A percentile compares a stretch with the other conserved stretches of the same genome.
These are phyloP conservation scores for Germaria angustata DNA, from an alignment of 2,888 invertebrate species.

Conservation along the genomic window DNA sequence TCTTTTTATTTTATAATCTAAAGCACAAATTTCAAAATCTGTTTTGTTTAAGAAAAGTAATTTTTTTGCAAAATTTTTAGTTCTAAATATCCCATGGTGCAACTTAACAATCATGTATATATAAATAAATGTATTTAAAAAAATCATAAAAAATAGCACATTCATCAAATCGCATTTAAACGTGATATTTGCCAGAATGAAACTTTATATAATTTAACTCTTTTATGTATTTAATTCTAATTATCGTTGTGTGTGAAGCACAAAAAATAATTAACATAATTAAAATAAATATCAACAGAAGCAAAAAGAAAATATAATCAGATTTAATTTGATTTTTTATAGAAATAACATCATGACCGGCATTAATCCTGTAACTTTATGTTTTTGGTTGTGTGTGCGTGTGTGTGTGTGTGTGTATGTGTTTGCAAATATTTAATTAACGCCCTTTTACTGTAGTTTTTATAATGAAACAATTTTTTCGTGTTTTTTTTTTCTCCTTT, in stretches of 20 bases:
- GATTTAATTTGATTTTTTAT: neutral
- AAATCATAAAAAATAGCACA: neutral
- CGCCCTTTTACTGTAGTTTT: conserved; percentile 47
- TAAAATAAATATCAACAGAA: neutral
- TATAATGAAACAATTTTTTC: neutral
- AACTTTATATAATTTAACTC: neutral
- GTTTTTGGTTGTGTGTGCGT: neutral
- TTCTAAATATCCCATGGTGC: too few relatives aligned
- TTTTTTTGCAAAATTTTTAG: too few relatives aligned
- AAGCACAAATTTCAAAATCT: too few relatives aligned
- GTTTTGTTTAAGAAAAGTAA: too few relatives aligned
- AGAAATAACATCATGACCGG: neutral
- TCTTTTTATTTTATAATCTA: too few relatives aligned
- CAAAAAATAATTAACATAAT: conserved; percentile 27
- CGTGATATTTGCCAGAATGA: neutral
- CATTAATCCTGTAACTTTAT: neutral
- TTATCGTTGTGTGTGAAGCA: conserved; percentile 39
- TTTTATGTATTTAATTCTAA: conserved; percentile 23
- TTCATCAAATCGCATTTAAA: neutral
- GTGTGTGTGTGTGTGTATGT: too few relatives aligned
- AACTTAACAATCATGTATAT: neutral
- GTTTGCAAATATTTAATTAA: conserved; percentile 36
- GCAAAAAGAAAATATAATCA: neutral
- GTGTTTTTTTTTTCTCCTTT: neutral
- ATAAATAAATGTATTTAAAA: too few relatives aligned